Evolutionary conservation across 2,797 vertebrate genomes (phyloP), one percentile per base, ranked within the genome.

Genomic region (Malurus splendens): DNA sequence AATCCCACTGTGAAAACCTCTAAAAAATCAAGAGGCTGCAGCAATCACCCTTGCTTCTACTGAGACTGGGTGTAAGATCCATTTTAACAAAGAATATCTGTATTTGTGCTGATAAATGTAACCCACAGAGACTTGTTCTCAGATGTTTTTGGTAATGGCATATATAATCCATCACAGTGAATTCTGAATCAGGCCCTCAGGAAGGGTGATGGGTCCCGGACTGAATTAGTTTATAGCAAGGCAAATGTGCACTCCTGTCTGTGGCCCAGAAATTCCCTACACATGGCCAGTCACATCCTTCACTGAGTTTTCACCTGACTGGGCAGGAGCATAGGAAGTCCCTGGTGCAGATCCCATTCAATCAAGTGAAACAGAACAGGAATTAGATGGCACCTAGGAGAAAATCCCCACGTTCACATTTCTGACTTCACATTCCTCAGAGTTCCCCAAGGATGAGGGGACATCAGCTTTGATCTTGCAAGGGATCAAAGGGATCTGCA

Each of bases 151-250:
- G 45, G 45, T 73, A 80, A 89, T 61, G 44, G 52, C 64, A 55
- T 66, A 27, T 65, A 86, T 83, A 90, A 90, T 89, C 51, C n/a
- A 73, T 86, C 87, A 85, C n/a, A 89, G 42, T 32, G 66, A 83
- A 92, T 92, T 94, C 38, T 83, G 56, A 73, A 93, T 55, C 14
- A 11, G 24, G 24, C 13, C 41, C 56, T 78, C 66, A 62, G 86
- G 66, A 77, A 59, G 48, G 62, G 22, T 78, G 62, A 86, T 72
- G 74, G 89, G 86, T 92, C 59, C 62, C 0, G 3, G 33, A 45
- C 51, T 89, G 73, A 78, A 83, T 68, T 57, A 59, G 41, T 78
- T 87, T 79, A 61, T 28, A 72, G 42, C 18, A 65, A 87, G 55
- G 62, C 51, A 86, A 87, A 83, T 24, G 55, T 73, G 68, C 72